Conservation (phyloP, 2,888 invertebrate species). For the Morpho helenor region DNA sequence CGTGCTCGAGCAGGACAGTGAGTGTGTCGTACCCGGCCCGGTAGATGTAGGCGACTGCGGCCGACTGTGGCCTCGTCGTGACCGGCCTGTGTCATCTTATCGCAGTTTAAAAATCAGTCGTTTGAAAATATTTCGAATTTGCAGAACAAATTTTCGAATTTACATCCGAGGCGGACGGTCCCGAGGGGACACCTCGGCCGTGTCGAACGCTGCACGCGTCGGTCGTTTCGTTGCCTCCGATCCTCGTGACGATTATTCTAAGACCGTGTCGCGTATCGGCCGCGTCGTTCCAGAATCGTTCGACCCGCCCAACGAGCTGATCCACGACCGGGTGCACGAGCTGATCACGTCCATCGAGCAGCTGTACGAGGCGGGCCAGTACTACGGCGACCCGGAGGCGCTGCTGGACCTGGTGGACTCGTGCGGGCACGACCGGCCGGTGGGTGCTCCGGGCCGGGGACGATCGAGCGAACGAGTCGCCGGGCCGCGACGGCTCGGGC, state of each 20-base stretch:
- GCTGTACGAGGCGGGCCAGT: slow-evolving; percentile 85
- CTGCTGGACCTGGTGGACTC: slow-evolving; percentile 91
- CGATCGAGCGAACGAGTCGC: too few species aligned
- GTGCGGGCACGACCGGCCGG: slow-evolving; percentile 87
- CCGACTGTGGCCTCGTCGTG: neutral
- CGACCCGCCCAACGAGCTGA: slow-evolving; percentile 68
- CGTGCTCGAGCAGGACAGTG: slow-evolving; percentile 80
- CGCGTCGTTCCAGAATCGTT: slow-evolving; percentile 43
- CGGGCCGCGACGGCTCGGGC: too few species aligned
- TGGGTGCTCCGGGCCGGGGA: slow-evolving; percentile 41
- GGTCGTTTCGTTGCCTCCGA: too few species aligned
- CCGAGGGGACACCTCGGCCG: too few species aligned
- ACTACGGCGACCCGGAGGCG: slow-evolving; percentile 84
- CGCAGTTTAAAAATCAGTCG: too few species aligned
- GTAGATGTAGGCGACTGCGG: neutral
- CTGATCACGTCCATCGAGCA: slow-evolving; percentile 88
- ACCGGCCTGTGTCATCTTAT: too few species aligned
- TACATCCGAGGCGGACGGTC: too few species aligned
- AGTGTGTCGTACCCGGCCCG: slow-evolving; percentile 17
- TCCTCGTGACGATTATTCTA: neutral
- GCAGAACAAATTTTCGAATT: too few species aligned
- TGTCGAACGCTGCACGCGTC: too few species aligned
- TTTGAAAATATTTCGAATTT: too few species aligned
- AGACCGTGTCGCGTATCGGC: neutral
- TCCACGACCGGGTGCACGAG: slow-evolving; percentile 83